These are phyloP conservation scores for Oreochromis niloticus DNA, from an alignment of 2,113 vertebrate species.

Conservation along the genomic window DNA sequence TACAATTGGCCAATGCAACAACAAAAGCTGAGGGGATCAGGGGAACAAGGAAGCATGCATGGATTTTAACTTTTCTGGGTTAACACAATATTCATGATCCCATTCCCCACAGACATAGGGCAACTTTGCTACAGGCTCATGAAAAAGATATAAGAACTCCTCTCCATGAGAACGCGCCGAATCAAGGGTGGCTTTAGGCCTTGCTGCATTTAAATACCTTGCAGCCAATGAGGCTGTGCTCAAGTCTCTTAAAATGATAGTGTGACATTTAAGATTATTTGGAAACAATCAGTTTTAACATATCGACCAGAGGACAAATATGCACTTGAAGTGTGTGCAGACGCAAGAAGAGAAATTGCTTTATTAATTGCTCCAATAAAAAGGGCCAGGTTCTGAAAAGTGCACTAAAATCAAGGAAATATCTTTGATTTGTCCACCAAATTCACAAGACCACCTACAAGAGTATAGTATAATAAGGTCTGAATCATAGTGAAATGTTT, in stretches of 20 bases:
- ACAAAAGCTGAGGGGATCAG: conserved; percentile 65
- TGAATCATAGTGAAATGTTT: conserved; percentile 11
- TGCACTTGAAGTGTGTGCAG: neutral
- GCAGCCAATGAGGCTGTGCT: conserved; percentile 2
- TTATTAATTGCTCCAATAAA: conserved; percentile 68
- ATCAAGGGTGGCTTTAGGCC: conserved; percentile 35
- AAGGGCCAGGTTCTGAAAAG: conserved; percentile 58
- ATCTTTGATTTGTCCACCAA: conserved; percentile 60
- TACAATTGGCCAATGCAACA: conserved; percentile 66
- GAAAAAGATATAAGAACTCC: conserved; percentile 30
- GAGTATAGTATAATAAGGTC: conserved; percentile 66
- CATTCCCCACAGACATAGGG: conserved; percentile 54
- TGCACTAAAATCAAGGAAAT: conserved; percentile 60
- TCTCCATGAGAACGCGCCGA: conserved; percentile 4
- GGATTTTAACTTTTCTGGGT: conserved; percentile 65
- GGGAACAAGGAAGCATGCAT: conserved; percentile 62
- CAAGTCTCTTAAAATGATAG: neutral
- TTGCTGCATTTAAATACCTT: conserved; percentile 49
- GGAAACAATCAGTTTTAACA: conserved; percentile 5
- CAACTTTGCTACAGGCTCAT: conserved; percentile 40
- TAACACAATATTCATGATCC: conserved; percentile 65
- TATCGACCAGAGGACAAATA: neutral
- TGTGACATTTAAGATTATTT: conserved; percentile 10
- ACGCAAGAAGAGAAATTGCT: neutral
- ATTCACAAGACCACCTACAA: conserved; percentile 64